Conservation (phyloP, 2,113 vertebrate species). For the Arenaria interpres region DNA sequence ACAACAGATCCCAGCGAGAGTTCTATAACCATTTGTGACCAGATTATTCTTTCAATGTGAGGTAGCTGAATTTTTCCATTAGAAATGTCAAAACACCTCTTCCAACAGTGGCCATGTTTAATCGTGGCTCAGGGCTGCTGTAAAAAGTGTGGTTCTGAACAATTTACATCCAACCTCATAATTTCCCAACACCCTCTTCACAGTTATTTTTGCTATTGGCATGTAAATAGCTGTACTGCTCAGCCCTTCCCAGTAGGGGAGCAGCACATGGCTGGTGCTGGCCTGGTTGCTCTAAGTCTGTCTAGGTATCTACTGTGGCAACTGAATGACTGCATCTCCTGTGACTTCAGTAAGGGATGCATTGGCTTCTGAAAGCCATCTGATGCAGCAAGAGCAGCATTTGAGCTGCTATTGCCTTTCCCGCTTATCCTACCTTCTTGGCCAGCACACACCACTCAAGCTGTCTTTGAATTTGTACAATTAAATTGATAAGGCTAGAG, state of each 20-base stretch:
- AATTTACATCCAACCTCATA: not conserved
- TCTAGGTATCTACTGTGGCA: not conserved
- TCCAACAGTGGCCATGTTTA: not conserved
- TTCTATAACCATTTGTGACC: not conserved
- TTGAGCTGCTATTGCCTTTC: not conserved
- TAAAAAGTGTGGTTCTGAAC: not conserved
- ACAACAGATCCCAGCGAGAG: not conserved
- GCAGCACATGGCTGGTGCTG: not conserved
- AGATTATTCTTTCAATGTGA: not conserved
- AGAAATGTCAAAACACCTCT: not conserved
- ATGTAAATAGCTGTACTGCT: not conserved
- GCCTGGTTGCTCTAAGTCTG: not conserved
- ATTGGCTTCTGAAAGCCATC: not conserved
- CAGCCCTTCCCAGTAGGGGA: not conserved
- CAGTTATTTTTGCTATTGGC: not conserved
- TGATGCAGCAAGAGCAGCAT: not conserved
- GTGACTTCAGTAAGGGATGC: not conserved
- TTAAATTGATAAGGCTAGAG: not conserved
- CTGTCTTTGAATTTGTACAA: not conserved
- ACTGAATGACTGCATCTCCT: not conserved
- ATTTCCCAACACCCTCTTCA: not conserved
- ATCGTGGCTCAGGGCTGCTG: too few species aligned
- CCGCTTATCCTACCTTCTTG: not conserved
- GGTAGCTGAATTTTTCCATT: not conserved
- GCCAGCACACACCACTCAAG: not conserved